phyloP scores from a whole-genome alignment of 2,797 vertebrate genomes.

The Coracias cyanogaster region DNA sequence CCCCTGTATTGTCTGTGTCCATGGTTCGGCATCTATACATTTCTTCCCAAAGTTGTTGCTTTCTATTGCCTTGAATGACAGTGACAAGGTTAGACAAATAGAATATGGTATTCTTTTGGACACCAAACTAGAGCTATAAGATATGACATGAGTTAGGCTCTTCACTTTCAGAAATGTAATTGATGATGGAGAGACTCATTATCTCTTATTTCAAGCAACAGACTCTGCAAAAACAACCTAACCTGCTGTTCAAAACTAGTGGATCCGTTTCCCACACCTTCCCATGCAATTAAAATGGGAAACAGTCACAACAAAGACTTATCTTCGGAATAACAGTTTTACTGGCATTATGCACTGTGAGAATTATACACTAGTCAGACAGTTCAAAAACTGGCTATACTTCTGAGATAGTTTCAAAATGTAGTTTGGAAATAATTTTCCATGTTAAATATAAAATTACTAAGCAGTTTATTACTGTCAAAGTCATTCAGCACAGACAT shows the following conservation, averaged over 20 bases:
- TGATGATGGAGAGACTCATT: neutral
- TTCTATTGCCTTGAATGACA: conserved; percentile 9
- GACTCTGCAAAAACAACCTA: conserved; percentile 55
- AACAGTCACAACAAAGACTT: conserved; percentile 69
- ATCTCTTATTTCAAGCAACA: conserved; percentile 60
- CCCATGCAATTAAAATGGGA: conserved; percentile 61
- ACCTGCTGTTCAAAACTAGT: no score
- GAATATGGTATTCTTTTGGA: conserved; percentile 18
- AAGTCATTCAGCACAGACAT: conserved; percentile 58
- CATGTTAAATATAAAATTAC: conserved; percentile 68
- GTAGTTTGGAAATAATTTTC: conserved; percentile 74
- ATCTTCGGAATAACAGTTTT: conserved; percentile 67
- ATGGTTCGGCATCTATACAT: neutral
- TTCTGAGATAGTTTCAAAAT: conserved; percentile 60
- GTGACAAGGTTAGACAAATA: conserved; percentile 8
- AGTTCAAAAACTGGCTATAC: conserved; percentile 58
- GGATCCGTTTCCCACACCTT: no score
- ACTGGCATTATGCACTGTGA: conserved; percentile 58
- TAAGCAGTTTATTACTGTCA: conserved; percentile 70
- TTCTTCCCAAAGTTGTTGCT: conserved; percentile 10
- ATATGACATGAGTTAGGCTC: neutral
- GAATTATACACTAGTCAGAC: conserved; percentile 53
- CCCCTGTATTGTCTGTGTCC: neutral
- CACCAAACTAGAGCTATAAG: neutral
- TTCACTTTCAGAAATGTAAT: conserved; percentile 31